phyloP scores from a whole-genome alignment of 2,797 vertebrate species.

The Scyliorhinus canicula region DNA sequence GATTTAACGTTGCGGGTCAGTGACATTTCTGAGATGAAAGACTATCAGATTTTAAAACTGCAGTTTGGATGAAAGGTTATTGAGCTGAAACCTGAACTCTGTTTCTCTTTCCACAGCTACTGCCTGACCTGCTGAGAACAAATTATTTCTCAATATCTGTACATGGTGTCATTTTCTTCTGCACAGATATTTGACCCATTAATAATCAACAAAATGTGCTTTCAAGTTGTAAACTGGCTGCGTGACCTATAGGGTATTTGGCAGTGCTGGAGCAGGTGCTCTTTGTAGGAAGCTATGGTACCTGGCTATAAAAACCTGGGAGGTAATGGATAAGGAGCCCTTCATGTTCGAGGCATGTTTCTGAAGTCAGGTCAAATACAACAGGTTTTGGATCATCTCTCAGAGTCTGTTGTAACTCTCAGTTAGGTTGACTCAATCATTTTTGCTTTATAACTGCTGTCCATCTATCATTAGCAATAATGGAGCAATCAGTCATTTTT shows the following conservation, averaged over 20 bases:
- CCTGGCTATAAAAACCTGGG: conserved; percentile 52
- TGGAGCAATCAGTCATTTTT: conserved; percentile 21
- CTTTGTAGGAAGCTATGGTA: conserved; percentile 56
- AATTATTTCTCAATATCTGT: conserved; percentile 39
- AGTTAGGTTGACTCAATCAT: conserved; percentile 37
- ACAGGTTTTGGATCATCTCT: conserved; percentile 39
- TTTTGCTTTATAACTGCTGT: conserved; percentile 23
- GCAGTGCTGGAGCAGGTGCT: conserved; percentile 57
- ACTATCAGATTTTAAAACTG: no score
- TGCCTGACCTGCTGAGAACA: no score
- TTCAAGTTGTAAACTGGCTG: conserved; percentile 49
- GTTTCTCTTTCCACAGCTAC: no score
- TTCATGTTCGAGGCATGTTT: conserved; percentile 18
- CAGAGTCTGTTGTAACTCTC: conserved; percentile 40
- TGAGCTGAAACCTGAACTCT: no score
- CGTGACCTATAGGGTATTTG: conserved; percentile 55
- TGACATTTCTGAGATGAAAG: no score
- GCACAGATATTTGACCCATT: conserved; percentile 40
- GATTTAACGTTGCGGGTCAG: no score
- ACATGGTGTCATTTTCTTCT: conserved; percentile 42
- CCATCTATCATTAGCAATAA: not conserved
- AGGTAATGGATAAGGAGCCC: conserved; percentile 42
- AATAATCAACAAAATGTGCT: conserved; percentile 46
- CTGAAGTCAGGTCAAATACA: conserved; percentile 42
- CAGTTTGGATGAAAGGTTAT: no score